phyloP scores from a whole-genome alignment of 2,888 invertebrate species.

The Acrobeloides nanus region DNA sequence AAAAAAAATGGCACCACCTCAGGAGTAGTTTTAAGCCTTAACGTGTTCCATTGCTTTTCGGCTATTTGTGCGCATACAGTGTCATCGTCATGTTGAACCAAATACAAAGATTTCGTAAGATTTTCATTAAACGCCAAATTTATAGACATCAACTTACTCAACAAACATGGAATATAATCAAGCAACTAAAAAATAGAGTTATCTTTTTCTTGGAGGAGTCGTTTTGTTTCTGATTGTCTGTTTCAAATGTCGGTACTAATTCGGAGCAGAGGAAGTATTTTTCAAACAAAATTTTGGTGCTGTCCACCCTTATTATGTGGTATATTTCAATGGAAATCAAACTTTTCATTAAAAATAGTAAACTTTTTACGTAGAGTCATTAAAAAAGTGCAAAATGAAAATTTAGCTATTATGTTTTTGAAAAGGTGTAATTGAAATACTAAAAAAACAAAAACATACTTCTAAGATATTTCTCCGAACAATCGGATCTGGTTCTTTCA shows the following conservation, averaged over 20 bases:
- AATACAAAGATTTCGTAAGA: slow-evolving; percentile 7
- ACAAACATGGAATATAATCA: slow-evolving; percentile 1
- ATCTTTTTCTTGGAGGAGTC: too few species aligned
- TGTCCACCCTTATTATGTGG: too few species aligned
- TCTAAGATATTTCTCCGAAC: not conserved
- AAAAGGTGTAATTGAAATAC: too few species aligned
- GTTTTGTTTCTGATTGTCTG: too few species aligned
- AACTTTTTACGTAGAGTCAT: not conserved
- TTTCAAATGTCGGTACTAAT: too few species aligned
- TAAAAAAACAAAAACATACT: too few species aligned
- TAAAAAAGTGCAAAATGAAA: not conserved
- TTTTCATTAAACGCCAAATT: slow-evolving; percentile 5
- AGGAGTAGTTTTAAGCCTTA: slow-evolving; percentile 3
- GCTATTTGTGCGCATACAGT: slow-evolving; percentile 10
- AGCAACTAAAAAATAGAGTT: slow-evolving; percentile 13
- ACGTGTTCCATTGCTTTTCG: slow-evolving; percentile 6
- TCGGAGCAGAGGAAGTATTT: too few species aligned
- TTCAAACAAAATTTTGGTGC: too few species aligned
- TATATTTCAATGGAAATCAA: not conserved
- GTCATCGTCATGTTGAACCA: slow-evolving; percentile 15
- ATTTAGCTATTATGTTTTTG: too few species aligned
- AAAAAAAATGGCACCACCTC: slow-evolving; percentile 11
- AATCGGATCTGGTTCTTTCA: not conserved
- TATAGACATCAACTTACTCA: slow-evolving; percentile 3
- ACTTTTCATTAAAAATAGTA: not conserved